These are phyloP conservation scores for Saguinus midas DNA, from an alignment of 2,113 vertebrate genomes.

Conservation along the genomic window DNA sequence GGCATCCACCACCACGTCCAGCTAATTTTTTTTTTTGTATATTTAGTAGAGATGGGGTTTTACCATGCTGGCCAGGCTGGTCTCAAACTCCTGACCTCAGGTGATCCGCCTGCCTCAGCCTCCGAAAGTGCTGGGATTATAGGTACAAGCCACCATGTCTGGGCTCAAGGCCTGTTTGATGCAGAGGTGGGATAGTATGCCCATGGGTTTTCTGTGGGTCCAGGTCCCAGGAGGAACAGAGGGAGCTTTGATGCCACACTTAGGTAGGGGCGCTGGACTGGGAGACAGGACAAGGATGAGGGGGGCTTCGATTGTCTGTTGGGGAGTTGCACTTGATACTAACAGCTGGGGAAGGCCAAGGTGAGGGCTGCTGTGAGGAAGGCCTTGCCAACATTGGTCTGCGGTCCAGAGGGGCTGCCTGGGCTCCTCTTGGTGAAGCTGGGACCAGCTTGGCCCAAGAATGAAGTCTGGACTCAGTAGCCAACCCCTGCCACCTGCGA, in stretches of 20 bases:
- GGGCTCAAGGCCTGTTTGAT: not conserved
- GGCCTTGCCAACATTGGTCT: not conserved
- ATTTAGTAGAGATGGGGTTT: too few relatives aligned
- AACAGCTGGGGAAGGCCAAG: not conserved
- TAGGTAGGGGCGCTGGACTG: not conserved
- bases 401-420: not conserved
- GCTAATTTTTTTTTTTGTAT: too few relatives aligned
- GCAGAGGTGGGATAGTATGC: not conserved
- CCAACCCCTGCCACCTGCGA: not conserved
- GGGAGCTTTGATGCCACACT: not conserved
- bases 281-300: not conserved
- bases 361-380: not conserved
- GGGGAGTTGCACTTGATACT: not conserved
- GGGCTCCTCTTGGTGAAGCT: not conserved
- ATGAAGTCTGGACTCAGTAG: not conserved
- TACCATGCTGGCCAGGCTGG: too few relatives aligned
- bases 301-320: not conserved
- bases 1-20: too few relatives aligned
- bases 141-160: too few relatives aligned
- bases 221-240: not conserved
- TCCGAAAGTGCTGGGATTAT: too few relatives aligned
- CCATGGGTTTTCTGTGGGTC: not conserved
- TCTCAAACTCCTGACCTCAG: too few relatives aligned
- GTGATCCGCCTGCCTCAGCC: too few relatives aligned
- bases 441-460: not conserved